Conservation (phyloP, 2,113 vertebrate species). For the Microtus ochrogaster region DNA sequence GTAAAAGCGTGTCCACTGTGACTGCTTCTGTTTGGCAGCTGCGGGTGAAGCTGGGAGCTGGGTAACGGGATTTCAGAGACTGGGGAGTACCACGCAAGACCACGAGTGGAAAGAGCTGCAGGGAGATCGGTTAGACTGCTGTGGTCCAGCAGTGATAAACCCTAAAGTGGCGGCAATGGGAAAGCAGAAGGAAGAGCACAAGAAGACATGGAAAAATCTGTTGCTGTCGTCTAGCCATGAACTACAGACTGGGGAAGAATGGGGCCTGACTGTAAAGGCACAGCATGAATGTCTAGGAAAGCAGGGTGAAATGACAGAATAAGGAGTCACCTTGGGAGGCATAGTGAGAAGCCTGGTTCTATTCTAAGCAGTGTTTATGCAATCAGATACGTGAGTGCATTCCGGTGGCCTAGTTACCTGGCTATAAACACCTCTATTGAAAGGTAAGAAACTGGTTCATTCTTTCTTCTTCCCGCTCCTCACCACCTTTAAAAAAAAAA, state of each 20-base stretch:
- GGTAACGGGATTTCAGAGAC: slow-evolving; percentile 1
- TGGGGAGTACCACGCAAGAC: background rate
- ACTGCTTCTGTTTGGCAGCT: background rate
- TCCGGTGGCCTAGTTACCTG: slow-evolving; percentile 45
- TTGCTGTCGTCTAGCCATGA: background rate
- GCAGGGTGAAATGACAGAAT: background rate
- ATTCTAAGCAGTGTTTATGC: slow-evolving; percentile 62
- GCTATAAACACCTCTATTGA: slow-evolving; percentile 53
- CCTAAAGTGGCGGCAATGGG: background rate
- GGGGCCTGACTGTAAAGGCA: background rate
- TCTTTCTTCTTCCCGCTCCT: background rate
- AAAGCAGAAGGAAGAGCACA: slow-evolving; percentile 19
- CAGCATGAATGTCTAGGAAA: background rate
- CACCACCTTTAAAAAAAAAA: background rate
- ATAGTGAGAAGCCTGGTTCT: slow-evolving; percentile 17
- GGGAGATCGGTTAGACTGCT: background rate
- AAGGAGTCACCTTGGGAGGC: slow-evolving; percentile 9
- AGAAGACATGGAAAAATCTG: background rate
- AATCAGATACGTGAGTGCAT: slow-evolving; percentile 52
- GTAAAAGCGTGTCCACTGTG: background rate
- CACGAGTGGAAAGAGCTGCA: background rate
- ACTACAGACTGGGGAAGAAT: background rate
- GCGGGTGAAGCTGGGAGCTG: background rate
- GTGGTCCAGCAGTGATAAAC: background rate
- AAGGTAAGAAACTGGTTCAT: slow-evolving; percentile 53